Evolutionary conservation across 1,140 invertebrate genomes (phyloP).

Genomic region (Octopus sinensis): DNA sequence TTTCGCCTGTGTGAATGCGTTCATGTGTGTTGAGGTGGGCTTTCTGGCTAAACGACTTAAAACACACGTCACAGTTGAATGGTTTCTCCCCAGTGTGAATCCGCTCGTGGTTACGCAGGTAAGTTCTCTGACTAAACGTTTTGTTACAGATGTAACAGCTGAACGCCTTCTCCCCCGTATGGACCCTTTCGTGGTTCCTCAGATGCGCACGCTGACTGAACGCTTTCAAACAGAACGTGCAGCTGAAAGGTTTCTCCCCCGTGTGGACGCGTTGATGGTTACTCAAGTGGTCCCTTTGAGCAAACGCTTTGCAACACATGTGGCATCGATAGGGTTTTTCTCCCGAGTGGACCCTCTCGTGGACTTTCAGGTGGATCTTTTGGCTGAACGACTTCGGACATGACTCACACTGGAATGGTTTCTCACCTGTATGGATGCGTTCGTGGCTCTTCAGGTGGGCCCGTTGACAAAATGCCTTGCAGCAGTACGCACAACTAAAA

Average conservation of each 20-base stretch:
- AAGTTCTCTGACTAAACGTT: neutral
- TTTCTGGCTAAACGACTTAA: neutral
- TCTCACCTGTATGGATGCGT: conserved; percentile 63
- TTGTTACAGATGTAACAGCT: neutral
- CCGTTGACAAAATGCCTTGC: conserved; percentile 24
- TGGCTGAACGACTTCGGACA: conserved; percentile 75
- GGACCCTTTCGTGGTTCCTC: conserved; percentile 31
- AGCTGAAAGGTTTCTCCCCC: conserved; percentile 73
- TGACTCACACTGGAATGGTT: conserved; percentile 52
- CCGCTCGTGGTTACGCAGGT: neutral
- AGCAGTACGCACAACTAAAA: conserved; percentile 55
- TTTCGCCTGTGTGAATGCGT: conserved; percentile 3
- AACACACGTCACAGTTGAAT: neutral
- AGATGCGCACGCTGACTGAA: conserved; percentile 71
- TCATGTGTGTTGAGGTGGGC: neutral
- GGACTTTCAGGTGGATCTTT: conserved; percentile 87
- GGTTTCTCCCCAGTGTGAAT: conserved; percentile 12
- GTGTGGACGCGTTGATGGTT: conserved; percentile 62
- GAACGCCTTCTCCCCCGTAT: conserved; percentile 37
- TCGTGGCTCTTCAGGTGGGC: conserved; percentile 74
- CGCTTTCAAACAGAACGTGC: conserved; percentile 68
- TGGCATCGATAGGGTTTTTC: conserved; percentile 71
- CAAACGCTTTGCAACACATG: conserved; percentile 68
- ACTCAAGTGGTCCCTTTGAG: conserved; percentile 49
- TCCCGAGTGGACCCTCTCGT: conserved; percentile 80